Conservation (phyloP, 2,797 vertebrate genomes). For the Rhinichthys osculus region DNA sequence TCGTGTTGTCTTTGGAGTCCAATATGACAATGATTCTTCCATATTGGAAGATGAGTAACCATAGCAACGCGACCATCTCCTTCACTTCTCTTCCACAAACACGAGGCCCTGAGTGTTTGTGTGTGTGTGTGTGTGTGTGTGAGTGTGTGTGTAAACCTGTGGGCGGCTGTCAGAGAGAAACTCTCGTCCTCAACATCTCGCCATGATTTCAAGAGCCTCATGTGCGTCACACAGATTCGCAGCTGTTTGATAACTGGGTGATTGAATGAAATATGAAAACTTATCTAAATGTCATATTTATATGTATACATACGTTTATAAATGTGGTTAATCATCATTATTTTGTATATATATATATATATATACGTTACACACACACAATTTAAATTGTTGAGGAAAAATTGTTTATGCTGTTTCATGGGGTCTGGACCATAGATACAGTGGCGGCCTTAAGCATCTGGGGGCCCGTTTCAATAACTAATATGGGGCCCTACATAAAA, state of each 20-base stretch:
- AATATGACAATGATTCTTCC: conserved; percentile 7
- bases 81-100: background rate
- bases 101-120: conserved; percentile 21
- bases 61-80: conserved; percentile 48
- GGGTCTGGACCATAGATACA: too few relatives aligned
- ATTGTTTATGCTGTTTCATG: too few relatives aligned
- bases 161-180: conserved; percentile 19
- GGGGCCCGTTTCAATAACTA: too few relatives aligned
- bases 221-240: conserved; percentile 6
- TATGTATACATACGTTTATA: too few relatives aligned
- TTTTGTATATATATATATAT: too few relatives aligned
- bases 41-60: conserved; percentile 44
- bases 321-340: too few relatives aligned
- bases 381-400: too few relatives aligned
- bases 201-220: background rate
- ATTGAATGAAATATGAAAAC: background rate
- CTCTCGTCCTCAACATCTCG: background rate
- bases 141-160: conserved; percentile 11
- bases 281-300: too few relatives aligned
- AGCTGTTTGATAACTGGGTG: background rate
- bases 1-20: background rate
- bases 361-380: too few relatives aligned
- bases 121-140: conserved; percentile 1
- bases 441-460: too few relatives aligned
- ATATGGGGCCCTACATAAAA: too few relatives aligned